Evolutionary conservation across 2,113 vertebrate genomes (phyloP), one percentile per base, ranked within the genome.

Genomic region (Pogonocichla stellata): DNA sequence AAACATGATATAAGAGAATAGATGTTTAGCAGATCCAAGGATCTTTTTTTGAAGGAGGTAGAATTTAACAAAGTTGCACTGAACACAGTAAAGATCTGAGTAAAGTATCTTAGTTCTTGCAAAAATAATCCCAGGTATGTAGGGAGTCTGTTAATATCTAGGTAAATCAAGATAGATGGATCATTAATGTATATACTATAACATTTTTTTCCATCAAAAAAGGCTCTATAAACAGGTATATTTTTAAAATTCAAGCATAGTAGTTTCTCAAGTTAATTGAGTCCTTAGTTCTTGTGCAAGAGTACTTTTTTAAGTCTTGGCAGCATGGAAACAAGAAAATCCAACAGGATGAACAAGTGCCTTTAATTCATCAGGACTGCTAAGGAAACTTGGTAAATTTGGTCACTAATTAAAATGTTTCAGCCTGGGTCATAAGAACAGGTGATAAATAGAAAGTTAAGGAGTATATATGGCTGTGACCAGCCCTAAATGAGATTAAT

Each of bases 11-110:
- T 40, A 87, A 65, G 25, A 29, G 45, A 92, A 77, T 48, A 33
- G 33, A 33, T 26, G 8, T 58, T 92, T 53, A 88, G 26, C 19
- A 70, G 36, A 9, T 48, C 53, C 19, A 7, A 69, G 31, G 25
- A 0, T 16, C 45, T n/a, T 54, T 79, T 43, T 8, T 2, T 23
- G 12, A n/a, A 16, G 24, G 8, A 78, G 10, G 8, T 23, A 71
- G 54, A 93, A 56, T 50, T 66, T 70, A 86, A 51, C 50, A 66
- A 80, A 77, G 5, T 51, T 86, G 54, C 29, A 31, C 8, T 34
- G 16, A 70, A 73, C 8, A 70, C 6, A 47, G 42, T 48, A 57
- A 72, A 85, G 9, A 61, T 6, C 47, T 0, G 45, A 47, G 45
- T 47, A 47, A 24, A 47, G 19, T 47, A 29, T 69, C 7, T 77